Percentiles rank a stretch among this genome's conserved stretches.
phyloP scores from a whole-genome alignment of 2,113 vertebrate genomes.

The Aptenodytes patagonicus region DNA sequence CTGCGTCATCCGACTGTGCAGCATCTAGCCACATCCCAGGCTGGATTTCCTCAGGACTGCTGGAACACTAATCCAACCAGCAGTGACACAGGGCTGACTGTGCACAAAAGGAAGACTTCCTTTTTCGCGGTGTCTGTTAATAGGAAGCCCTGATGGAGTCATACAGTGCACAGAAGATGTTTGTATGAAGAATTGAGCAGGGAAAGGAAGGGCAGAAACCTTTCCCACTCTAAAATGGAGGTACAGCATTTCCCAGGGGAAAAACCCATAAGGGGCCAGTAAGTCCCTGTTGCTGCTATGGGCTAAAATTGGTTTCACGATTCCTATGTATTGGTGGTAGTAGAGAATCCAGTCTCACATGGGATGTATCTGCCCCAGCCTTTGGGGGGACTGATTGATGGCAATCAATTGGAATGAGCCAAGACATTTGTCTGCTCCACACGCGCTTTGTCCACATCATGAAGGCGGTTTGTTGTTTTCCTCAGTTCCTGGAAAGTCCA shows the following conservation, averaged over 20 bases:
- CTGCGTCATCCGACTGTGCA: accelerated
- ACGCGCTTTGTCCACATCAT: background rate
- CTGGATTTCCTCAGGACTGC: background rate
- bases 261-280: background rate
- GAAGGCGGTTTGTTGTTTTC: background rate
- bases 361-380: background rate
- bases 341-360: background rate
- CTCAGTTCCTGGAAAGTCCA: constrained; percentile 5
- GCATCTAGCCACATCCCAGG: background rate
- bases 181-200: background rate
- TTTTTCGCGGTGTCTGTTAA: background rate
- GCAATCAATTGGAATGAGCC: background rate
- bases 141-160: constrained; percentile 4
- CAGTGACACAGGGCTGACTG: background rate
- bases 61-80: background rate
- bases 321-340: background rate
- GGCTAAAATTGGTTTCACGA: background rate
- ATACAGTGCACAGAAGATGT: background rate
- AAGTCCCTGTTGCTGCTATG: background rate
- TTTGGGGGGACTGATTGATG: background rate
- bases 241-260: background rate
- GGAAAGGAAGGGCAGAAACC: background rate
- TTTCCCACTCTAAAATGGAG: background rate
- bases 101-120: constrained; percentile 4
- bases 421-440: background rate